Evolutionary conservation across 2,888 invertebrate species (phyloP), one percentile per base, ranked within the genome.

Genomic region (Nomada ruficornis): DNA sequence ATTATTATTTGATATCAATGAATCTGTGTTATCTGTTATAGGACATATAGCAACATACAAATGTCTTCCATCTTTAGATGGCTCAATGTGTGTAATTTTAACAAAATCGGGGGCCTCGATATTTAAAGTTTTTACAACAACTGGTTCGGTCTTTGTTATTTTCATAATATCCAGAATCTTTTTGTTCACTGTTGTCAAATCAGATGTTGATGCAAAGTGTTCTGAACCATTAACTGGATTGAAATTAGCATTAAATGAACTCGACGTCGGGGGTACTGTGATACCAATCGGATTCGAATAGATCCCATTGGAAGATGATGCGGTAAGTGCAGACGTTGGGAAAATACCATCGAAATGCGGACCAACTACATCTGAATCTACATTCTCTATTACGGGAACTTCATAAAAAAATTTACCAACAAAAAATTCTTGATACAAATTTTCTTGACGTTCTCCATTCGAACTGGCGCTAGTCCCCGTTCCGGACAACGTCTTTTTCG

Each of bases 401-500:
- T 94, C 94, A 59, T 93, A 92, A 23, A 94, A 87, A 84, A 94
- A 92, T 88, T 94, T 94, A 52, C 91, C 89, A 26, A 94, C 89
- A 64, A 93, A 91, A 52, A 94, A 91, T 60, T 94, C 94, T 59
- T 93, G 93, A 78, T 94, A 94, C 50, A 93, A 85, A 75, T 89
- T 92, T 44, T 94, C 94, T 74, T 94, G 94, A 18, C 94, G 91
- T 36, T 93, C 93, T 13, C 92, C 91, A 18, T 93, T 93, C 0
- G 94, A 93, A 63, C 94, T 95, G 92, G 93, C 95, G 94, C 88
- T 95, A 91, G 84, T 96, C 92, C 79, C 96, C 90, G 94, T 96
- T 92, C 87, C 96, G 91, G 92, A 94, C 9, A 91, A 80, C 2
- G 92, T 91, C 86, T 94, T 94, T 87, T 94, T 94, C 26, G 91